Conservation (phyloP, 2,797 vertebrate genomes). For the Oreonectes daqikongensis region DNA sequence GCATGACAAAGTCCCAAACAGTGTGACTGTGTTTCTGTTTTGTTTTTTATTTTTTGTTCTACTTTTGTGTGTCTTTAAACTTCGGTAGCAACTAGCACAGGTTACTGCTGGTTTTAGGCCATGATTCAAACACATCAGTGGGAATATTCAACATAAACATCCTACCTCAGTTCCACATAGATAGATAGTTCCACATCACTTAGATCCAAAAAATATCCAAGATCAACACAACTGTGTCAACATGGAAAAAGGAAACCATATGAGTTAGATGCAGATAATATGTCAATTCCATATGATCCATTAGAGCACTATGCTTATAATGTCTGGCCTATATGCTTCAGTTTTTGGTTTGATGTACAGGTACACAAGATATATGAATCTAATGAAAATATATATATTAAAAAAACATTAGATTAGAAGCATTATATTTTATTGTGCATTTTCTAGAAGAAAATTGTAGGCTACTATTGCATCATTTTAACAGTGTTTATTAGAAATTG, state of each 20-base stretch:
- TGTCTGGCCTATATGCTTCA: background rate
- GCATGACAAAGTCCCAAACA: background rate
- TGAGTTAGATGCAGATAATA: background rate
- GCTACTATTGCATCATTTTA: background rate
- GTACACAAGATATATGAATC: background rate
- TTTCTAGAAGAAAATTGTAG: background rate
- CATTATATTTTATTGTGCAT: background rate
- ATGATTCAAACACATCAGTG: slow-evolving; percentile 32
- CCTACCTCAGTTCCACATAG: slow-evolving; percentile 19
- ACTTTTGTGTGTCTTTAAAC: slow-evolving; percentile 15
- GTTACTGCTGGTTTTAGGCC: slow-evolving; percentile 7
- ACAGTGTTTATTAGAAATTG: background rate
- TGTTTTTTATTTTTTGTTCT: slow-evolving; percentile 7
- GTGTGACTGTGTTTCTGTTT: background rate
- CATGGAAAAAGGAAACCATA: slow-evolving; percentile 17
- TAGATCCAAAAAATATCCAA: slow-evolving; percentile 24
- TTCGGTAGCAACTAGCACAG: background rate
- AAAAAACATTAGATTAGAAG: no score
- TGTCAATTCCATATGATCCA: background rate
- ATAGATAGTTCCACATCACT: no score
- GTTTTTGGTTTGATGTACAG: background rate
- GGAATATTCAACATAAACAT: slow-evolving; percentile 43
- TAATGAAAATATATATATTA: background rate
- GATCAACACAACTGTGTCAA: slow-evolving; percentile 52
- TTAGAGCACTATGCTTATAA: background rate